phyloP scores from a whole-genome alignment of 92 coral and sea anemone genomes.

The Umimayanthus chanpuru region DNA sequence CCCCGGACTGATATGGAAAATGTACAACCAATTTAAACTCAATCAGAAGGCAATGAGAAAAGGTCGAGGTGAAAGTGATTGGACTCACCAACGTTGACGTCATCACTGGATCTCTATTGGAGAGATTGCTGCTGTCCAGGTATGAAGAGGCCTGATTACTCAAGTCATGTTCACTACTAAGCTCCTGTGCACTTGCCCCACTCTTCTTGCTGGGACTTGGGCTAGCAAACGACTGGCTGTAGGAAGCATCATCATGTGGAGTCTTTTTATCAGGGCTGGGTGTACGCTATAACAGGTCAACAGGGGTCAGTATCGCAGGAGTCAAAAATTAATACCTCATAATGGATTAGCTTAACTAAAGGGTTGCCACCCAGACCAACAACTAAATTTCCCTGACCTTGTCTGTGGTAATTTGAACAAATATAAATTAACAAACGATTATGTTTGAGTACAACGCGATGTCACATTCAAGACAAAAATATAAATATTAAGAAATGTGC shows the following conservation, averaged over 20 bases:
- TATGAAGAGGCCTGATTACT: constrained; percentile 36
- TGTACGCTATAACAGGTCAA: constrained; percentile 52
- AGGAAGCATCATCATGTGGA: constrained; percentile 41
- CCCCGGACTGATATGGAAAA: no score
- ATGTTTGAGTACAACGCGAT: no score
- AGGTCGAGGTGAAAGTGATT: neutral
- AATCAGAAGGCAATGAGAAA: no score
- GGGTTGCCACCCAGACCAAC: no score
- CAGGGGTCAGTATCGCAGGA: neutral
- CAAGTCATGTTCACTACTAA: neutral
- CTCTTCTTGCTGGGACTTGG: constrained; percentile 47
- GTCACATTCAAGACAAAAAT: no score
- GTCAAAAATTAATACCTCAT: neutral
- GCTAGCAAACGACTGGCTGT: constrained; percentile 69
- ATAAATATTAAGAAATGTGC: no score
- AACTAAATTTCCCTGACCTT: no score
- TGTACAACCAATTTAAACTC: no score
- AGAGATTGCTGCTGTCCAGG: constrained; percentile 34
- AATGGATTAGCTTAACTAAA: no score
- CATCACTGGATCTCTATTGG: constrained; percentile 44
- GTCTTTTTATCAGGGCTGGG: constrained; percentile 62
- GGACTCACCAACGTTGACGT: constrained; percentile 64
- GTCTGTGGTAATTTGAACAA: no score
- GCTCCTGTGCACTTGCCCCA: constrained; percentile 18
- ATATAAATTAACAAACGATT: no score